These are phyloP conservation scores for Nylanderia fulva DNA, from an alignment of 1,140 invertebrate genomes.

Conservation along the genomic window DNA sequence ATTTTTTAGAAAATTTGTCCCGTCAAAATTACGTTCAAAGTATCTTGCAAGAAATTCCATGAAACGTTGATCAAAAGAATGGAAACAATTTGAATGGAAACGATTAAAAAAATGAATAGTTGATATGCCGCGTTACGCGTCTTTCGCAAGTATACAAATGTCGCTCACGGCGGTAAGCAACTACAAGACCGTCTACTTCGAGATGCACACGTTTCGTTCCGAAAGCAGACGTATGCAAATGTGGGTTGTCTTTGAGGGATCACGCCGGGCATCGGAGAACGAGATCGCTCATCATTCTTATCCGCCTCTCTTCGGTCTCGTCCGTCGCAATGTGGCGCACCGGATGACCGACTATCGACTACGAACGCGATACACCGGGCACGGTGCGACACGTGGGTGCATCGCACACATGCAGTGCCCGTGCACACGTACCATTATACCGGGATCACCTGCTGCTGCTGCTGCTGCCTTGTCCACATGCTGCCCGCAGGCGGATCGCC, in stretches of 20 bases:
- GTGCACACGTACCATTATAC: constrained; percentile 53
- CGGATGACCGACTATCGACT: constrained; percentile 45
- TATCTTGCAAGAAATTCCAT: not conserved
- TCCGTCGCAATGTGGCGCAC: constrained; percentile 48
- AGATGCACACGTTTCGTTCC: not conserved
- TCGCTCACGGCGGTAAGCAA: not conserved
- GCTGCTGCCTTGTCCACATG: constrained; percentile 76
- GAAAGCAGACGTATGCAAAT: constrained; percentile 30
- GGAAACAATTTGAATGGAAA: not conserved
- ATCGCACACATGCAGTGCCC: constrained; percentile 59
- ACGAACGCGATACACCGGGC: constrained; percentile 55
- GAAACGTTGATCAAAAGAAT: not conserved
- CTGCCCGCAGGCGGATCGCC: constrained; percentile 76
- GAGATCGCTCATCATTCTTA: constrained; percentile 24
- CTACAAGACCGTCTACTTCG: constrained; percentile 1
- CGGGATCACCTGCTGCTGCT: constrained; percentile 78
- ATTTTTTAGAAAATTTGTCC: not conserved
- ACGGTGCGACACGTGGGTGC: constrained; percentile 77
- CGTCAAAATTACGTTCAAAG: not conserved
- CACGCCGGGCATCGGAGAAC: constrained; percentile 2
- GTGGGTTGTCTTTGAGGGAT: constrained; percentile 8
- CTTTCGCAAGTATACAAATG: not conserved
- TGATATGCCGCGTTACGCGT: not conserved
- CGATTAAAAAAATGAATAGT: not conserved
- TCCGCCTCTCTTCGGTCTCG: not conserved